Evolutionary conservation across 2,888 invertebrate species (phyloP).

Genomic region (Nomada ferruginata): DNA sequence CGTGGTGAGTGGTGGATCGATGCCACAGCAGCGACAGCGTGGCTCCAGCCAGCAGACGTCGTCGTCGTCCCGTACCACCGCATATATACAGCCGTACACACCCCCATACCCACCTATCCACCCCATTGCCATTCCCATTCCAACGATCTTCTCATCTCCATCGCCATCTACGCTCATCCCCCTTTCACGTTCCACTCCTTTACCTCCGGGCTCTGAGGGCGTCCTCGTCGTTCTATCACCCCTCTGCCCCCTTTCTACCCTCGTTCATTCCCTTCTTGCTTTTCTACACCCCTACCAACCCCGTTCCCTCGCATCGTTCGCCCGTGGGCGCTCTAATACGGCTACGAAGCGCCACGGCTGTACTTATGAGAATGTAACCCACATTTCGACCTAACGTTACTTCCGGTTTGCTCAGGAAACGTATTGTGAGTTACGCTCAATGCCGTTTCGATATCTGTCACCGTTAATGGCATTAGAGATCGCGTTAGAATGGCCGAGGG

Average conservation of each 20-base stretch:
- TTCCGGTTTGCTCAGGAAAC: constrained; percentile 59
- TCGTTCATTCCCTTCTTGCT: constrained; percentile 16
- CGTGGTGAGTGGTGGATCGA: constrained; percentile 76
- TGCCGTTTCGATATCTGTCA: constrained; percentile 49
- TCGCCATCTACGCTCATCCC: constrained; percentile 61
- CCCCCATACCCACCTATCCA: constrained; percentile 53
- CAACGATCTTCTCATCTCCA: constrained; percentile 66
- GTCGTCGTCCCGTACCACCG: constrained; percentile 54
- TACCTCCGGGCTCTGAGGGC: constrained; percentile 42
- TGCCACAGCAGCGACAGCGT: constrained; percentile 79
- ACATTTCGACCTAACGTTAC: constrained; percentile 69
- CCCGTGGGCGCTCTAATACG: constrained; percentile 70
- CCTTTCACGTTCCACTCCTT: constrained; percentile 55
- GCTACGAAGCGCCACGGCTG: constrained; percentile 54
- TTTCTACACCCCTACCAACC: constrained; percentile 22
- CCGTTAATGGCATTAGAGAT: constrained; percentile 45
- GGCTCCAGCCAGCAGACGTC: constrained; percentile 78
- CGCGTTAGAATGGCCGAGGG: not conserved
- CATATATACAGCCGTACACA: constrained; percentile 51
- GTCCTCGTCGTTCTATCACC: constrained; percentile 40
- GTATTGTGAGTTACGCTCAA: constrained; percentile 51
- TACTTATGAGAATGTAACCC: constrained; percentile 72
- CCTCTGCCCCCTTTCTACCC: not conserved
- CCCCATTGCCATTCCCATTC: constrained; percentile 71
- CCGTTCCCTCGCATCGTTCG: constrained; percentile 41